These are phyloP conservation scores for Spheniscus mendiculus DNA, from an alignment of 2,113 vertebrate genomes.

Conservation along the genomic window DNA sequence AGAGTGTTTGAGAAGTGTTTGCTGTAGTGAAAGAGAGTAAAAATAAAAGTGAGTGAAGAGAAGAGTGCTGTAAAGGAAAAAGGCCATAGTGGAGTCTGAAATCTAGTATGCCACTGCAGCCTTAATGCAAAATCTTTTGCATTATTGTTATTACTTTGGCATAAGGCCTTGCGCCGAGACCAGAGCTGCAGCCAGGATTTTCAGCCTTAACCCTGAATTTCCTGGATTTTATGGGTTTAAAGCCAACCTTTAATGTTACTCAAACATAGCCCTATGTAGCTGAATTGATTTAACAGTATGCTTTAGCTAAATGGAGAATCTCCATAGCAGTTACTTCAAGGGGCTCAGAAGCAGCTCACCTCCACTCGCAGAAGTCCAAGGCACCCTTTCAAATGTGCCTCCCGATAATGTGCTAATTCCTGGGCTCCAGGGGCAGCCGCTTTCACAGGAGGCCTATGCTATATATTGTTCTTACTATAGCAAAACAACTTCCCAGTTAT, in stretches of 20 bases:
- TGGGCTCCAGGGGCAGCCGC: background rate
- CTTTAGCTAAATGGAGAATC: background rate
- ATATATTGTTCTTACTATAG: background rate
- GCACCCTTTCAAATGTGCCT: background rate
- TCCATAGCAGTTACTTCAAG: background rate
- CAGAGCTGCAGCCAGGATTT: background rate
- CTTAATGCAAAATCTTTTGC: background rate
- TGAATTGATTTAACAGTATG: conserved; percentile 30
- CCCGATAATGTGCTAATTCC: background rate
- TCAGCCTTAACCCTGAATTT: conserved; percentile 31
- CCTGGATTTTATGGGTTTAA: background rate
- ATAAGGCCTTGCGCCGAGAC: background rate
- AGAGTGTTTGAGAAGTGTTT: background rate
- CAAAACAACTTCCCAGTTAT: background rate
- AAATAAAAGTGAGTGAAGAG: background rate
- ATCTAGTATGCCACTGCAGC: background rate
- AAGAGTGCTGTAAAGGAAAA: background rate
- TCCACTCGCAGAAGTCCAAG: background rate
- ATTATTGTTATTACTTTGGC: background rate
- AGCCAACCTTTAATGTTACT: background rate
- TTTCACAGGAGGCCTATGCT: background rate
- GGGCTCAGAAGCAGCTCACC: background rate
- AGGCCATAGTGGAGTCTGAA: background rate
- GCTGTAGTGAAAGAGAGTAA: background rate
- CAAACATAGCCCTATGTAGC: background rate